Evolutionary conservation across 2,888 invertebrate species (phyloP).

Genomic region (Chamaedrilus cognettii): DNA sequence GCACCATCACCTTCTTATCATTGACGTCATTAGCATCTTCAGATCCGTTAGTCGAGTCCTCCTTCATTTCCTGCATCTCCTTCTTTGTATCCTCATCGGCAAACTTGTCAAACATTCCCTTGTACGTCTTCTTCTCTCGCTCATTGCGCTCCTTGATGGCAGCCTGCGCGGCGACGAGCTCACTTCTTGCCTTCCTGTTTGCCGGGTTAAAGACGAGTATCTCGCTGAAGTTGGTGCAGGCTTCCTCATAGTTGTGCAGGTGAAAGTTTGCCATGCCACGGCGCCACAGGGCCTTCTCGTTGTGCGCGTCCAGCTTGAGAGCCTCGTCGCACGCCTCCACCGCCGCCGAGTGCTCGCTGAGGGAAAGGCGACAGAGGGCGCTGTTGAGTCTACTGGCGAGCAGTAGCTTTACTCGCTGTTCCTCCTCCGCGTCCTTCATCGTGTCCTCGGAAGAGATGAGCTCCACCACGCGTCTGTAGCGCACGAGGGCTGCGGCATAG

Average conservation of each 20-base stretch:
- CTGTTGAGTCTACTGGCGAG: constrained; percentile 77
- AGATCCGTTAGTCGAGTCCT: no score
- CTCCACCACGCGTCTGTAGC: constrained; percentile 78
- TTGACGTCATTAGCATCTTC: no score
- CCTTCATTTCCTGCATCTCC: no score
- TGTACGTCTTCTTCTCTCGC: constrained; percentile 84
- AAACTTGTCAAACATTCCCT: constrained; percentile 96
- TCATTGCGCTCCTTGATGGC: constrained; percentile 75
- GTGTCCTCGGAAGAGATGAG: constrained; percentile 66
- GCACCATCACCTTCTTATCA: no score
- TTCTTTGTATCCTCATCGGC: constrained; percentile 40
- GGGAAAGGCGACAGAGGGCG: constrained; percentile 78
- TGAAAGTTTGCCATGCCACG: constrained; percentile 77
- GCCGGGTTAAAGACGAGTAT: constrained; percentile 78
- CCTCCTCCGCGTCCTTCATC: constrained; percentile 60
- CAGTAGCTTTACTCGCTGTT: constrained; percentile 64
- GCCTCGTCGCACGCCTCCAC: constrained; percentile 77
- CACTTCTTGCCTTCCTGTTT: constrained; percentile 85
- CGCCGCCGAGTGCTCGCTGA: constrained; percentile 72
- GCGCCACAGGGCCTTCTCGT: constrained; percentile 88
- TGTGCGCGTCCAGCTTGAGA: constrained; percentile 72
- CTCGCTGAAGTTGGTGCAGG: constrained; percentile 75
- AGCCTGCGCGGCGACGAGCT: constrained; percentile 72
- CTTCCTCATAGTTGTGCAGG: constrained; percentile 76
- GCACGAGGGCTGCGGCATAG: constrained; percentile 67